Evolutionary conservation across 1,140 invertebrate species (phyloP).

Genomic region (Ceratina calcarata): DNA sequence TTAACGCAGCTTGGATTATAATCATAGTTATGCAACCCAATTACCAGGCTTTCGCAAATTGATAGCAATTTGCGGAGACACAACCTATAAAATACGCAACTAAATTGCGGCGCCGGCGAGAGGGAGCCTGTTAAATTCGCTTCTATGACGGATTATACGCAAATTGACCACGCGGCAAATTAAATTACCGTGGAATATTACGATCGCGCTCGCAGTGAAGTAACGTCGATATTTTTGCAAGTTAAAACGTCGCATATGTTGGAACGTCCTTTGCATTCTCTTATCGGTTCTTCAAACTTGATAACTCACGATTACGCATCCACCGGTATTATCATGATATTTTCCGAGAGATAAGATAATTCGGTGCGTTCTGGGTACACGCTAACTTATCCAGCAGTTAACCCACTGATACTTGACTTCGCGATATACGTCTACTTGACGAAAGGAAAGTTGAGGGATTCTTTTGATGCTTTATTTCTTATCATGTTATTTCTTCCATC

Average conservation of each 20-base stretch:
- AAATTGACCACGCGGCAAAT: neutral
- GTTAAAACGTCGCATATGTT: neutral
- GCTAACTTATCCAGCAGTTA: neutral
- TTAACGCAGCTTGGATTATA: constrained; percentile 62
- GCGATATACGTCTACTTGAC: neutral
- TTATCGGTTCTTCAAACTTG: constrained; percentile 50
- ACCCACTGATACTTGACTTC: neutral
- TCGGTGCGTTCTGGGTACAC: neutral
- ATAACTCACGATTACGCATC: constrained; percentile 46
- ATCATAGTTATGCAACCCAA: constrained; percentile 72
- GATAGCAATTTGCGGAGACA: constrained; percentile 66
- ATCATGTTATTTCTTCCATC: too few species aligned
- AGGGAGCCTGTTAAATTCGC: constrained; percentile 15
- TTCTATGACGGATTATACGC: too few species aligned
- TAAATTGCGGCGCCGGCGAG: neutral
- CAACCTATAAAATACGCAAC: constrained; percentile 21
- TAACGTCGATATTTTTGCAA: neutral
- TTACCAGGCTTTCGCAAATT: constrained; percentile 70
- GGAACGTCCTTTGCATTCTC: constrained; percentile 13
- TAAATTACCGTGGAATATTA: constrained; percentile 3
- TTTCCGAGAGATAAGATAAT: constrained; percentile 58
- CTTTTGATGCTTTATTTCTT: too few species aligned
- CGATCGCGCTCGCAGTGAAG: neutral
- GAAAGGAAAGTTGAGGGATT: too few species aligned
- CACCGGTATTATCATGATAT: constrained; percentile 47